Base-by-base conservation (phyloP, 1,140 invertebrate genomes). In the Bombyx mandarina region DNA sequence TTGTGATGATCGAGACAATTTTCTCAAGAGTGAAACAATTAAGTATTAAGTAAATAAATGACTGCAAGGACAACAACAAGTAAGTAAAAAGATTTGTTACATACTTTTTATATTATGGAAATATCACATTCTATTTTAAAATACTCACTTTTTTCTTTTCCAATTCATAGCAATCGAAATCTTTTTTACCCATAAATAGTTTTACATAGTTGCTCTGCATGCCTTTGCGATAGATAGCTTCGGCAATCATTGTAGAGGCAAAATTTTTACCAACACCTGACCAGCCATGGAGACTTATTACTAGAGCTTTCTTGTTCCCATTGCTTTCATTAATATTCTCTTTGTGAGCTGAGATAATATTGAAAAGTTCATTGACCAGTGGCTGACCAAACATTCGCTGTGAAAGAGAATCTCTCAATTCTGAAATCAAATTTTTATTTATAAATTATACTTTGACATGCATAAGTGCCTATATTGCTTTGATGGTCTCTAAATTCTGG, bases 211-310 rank as follows among this genome's bases (percentile, higher is more conserved):
- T 83, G 79, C 96, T 98, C 12, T 93, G 79, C 58, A 90, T 84
- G 2, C 96, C 96, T 49, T 93, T 82, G 55, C 81, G 81, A 78
- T 92, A 99, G 5, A 98, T 74, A 61, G 92, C 89, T 45, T 95
- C 88, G 7, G 92, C 94, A 64, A 99, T 94, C 73, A 97, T 92
- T 56, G 90, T 90, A n/a, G 92, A 87, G 8, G 97, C 93, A 90
- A 92, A 96, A 80, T 95, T 98, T 78, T 98, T 98, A 1, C 96
- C 96, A 54, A 91, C 92, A 43, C 95, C 95, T 10, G 94, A 91
- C 78, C 91, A 92, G 1, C 95, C 95, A 89, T 96, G 94, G 71
- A 95, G 91, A 78, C 93, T 94, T 70, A 95, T 88, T 0, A 91
- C 91, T 43, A 95, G 76, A 56, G 94, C 91, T 82, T 95, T 95